phyloP scores from a whole-genome alignment of 92 coral and sea anemone genomes.

The Parazoanthus atlanticus region DNA sequence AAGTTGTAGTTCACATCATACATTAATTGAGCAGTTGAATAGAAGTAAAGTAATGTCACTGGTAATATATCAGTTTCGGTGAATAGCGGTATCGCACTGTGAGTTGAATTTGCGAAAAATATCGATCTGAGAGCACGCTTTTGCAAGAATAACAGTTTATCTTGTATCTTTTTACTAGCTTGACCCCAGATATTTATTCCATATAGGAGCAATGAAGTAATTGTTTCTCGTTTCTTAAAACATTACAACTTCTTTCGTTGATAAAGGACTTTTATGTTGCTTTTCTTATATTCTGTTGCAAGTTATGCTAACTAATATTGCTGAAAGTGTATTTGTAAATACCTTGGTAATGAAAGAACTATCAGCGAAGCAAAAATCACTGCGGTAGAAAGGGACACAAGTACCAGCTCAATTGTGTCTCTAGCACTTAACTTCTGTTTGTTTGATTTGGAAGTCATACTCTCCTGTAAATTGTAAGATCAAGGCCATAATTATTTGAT shows the following conservation, averaged over 20 bases:
- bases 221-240: no score
- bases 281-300: no score
- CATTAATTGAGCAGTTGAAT: no score
- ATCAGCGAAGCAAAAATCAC: not conserved
- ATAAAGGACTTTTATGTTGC: no score
- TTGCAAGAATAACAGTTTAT: not conserved
- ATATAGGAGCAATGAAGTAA: constrained; percentile 29
- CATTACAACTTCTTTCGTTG: no score
- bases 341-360: not conserved
- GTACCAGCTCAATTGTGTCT: not conserved
- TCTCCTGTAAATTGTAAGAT: not conserved
- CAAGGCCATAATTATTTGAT: no score
- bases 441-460: not conserved
- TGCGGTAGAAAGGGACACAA: not conserved
- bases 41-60: no score
- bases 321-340: no score
- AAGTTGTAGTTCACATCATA: no score
- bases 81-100: not conserved
- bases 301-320: no score
- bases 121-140: not conserved
- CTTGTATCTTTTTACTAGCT: constrained; percentile 31
- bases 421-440: not conserved
- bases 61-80: not conserved
- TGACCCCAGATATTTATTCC: constrained; percentile 44
- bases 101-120: not conserved